Conservation (phyloP, 2,113 vertebrate species). For the Nicator chloris region DNA sequence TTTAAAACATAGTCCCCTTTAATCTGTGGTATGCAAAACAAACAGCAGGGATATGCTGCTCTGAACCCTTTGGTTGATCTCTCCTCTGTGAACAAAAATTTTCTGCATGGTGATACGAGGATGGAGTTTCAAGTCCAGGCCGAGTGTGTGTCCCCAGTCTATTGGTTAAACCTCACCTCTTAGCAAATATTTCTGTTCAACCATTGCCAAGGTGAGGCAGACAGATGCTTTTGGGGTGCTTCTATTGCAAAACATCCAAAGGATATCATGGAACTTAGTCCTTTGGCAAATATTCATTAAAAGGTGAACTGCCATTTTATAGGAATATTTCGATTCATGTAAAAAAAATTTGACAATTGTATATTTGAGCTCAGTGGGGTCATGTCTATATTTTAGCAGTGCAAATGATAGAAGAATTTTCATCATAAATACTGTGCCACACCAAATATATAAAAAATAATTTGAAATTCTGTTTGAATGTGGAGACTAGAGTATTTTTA, state of each 20-base stretch:
- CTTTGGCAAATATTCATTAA: background rate
- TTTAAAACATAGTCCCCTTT: background rate
- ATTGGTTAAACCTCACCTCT: background rate
- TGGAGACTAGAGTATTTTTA: background rate
- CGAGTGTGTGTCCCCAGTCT: background rate
- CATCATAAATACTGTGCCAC: background rate
- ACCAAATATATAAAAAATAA: background rate
- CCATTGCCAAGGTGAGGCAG: background rate
- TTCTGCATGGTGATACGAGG: background rate
- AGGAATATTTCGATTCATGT: background rate
- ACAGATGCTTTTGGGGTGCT: background rate
- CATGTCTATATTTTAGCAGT: background rate
- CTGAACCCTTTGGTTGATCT: background rate
- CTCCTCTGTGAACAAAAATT: background rate
- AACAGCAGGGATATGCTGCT: background rate
- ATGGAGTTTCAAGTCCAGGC: background rate
- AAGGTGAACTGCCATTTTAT: background rate
- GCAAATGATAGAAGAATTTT: background rate
- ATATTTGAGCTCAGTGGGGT: background rate
- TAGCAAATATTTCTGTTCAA: background rate
- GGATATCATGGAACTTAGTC: background rate
- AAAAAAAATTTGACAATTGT: background rate
- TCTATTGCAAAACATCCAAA: background rate
- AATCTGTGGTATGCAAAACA: background rate
- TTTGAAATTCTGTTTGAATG: background rate